Conservation (phyloP, 1,140 invertebrate genomes). For the Glossosoma conforme region DNA sequence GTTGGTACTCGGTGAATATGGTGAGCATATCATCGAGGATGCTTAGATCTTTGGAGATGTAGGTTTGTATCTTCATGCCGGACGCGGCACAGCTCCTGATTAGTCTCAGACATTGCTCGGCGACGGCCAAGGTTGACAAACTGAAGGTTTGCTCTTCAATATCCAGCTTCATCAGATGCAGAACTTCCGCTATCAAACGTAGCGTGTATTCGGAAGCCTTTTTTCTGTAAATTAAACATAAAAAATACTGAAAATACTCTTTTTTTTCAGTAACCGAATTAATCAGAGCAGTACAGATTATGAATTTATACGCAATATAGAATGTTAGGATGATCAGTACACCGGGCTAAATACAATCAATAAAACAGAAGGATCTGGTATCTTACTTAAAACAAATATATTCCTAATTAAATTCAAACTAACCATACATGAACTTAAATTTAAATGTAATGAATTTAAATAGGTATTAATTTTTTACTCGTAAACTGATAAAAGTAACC, state of each 20-base stretch:
- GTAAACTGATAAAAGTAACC: too few relatives aligned
- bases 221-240: constrained; percentile 41
- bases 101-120: constrained; percentile 45
- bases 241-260: too few relatives aligned
- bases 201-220: constrained; percentile 50
- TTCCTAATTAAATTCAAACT: too few relatives aligned
- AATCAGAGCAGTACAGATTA: too few relatives aligned
- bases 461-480: too few relatives aligned
- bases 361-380: neutral
- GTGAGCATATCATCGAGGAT: constrained; percentile 49
- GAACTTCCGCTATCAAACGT: constrained; percentile 46
- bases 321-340: neutral
- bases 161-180: constrained; percentile 48
- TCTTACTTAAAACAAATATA: too few relatives aligned
- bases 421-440: too few relatives aligned
- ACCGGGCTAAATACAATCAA: constrained; percentile 1
- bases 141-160: constrained; percentile 47
- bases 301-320: too few relatives aligned
- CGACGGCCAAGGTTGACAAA: constrained; percentile 44
- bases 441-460: too few relatives aligned
- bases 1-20: constrained; percentile 47
- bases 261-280: too few relatives aligned
- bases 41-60: constrained; percentile 48
- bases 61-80: constrained; percentile 50
- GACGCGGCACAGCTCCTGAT: constrained; percentile 48